Evolutionary conservation across 2,888 invertebrate species (phyloP).

Genomic region (Hoplodrina blanda): DNA sequence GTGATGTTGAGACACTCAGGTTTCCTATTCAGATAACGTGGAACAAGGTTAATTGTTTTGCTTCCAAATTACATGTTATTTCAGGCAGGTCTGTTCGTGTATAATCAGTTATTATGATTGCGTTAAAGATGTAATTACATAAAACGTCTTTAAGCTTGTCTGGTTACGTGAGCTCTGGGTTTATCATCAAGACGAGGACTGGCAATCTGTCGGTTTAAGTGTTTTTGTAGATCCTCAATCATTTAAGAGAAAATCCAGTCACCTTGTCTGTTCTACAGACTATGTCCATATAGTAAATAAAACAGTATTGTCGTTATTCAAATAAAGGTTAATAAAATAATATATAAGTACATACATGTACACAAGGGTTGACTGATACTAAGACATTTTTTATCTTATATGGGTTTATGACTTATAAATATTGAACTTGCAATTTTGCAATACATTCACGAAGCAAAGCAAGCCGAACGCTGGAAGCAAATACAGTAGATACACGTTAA

Average conservation of each 20-base stretch:
- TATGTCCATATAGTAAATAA: background rate
- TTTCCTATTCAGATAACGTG: constrained; percentile 65
- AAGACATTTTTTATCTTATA: background rate
- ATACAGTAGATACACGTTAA: constrained; percentile 47
- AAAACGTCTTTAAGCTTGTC: constrained; percentile 26
- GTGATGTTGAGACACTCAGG: constrained; percentile 68
- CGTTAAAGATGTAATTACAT: constrained; percentile 50
- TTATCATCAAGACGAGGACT: background rate
- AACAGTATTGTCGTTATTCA: background rate
- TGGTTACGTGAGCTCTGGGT: constrained; percentile 29
- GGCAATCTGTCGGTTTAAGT: background rate
- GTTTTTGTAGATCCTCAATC: background rate
- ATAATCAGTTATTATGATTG: constrained; percentile 54
- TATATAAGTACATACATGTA: too few relatives aligned
- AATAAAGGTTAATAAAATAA: background rate
- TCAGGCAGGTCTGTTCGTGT: constrained; percentile 33
- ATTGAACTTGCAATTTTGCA: constrained; percentile 26
- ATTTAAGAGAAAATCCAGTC: too few relatives aligned
- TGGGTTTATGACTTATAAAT: background rate
- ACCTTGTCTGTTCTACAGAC: background rate
- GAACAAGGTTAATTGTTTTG: constrained; percentile 63
- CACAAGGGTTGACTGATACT: background rate
- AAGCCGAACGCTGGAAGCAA: constrained; percentile 45
- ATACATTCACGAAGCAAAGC: constrained; percentile 22
- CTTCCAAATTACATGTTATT: constrained; percentile 52